Base-by-base conservation (phyloP, 1,140 invertebrate genomes). In the Solenopsis invicta region DNA sequence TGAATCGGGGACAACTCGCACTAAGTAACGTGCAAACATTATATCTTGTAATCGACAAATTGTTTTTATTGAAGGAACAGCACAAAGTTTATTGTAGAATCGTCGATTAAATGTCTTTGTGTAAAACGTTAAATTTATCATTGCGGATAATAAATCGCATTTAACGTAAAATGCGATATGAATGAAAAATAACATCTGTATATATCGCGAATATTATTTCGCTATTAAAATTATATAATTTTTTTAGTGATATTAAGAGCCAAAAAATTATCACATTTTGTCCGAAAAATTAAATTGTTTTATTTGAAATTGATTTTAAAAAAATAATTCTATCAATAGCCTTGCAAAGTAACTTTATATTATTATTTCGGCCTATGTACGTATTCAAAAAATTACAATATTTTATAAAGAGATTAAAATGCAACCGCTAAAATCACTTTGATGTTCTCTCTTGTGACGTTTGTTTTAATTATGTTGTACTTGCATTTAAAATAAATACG, bases 11-110 rank as follows among this genome's bases (percentile, higher is more conserved):
- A 78, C 59, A 64, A 64, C 18, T 64, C n/a, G 8, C 41, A 5
- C 75, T 66, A 78, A 75, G 24, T 66, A 78, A 50, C 34, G 41
- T n/a, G 56, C 34, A 77, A 77, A 48, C 9, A 4, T 64, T 64
- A 62, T 9, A 77, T 66, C 18, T 77, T 18, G 4, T 18, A 41
- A 61, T 61, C 21, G 16, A 61, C 34, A 34, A 77, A 77, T 16
- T 77, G 16, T 62, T 48, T 76, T 77, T 64, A 77, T n/a, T 21
- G 10, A 4, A 54, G 24, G 29, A 10, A 12, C 6, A 21, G 13
- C n/a, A 12, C 37, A 13, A 56, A 5, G 34, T 76, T 41, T 16
- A 59, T 54, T 16, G 8, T 12, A 61, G 12, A 16, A 75, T 34
- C 18, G 34, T 59, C 54, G 21, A 41, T 76, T 61, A 62, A 45